Conservation (phyloP, 2,113 vertebrate genomes). For the Daboia siamensis region DNA sequence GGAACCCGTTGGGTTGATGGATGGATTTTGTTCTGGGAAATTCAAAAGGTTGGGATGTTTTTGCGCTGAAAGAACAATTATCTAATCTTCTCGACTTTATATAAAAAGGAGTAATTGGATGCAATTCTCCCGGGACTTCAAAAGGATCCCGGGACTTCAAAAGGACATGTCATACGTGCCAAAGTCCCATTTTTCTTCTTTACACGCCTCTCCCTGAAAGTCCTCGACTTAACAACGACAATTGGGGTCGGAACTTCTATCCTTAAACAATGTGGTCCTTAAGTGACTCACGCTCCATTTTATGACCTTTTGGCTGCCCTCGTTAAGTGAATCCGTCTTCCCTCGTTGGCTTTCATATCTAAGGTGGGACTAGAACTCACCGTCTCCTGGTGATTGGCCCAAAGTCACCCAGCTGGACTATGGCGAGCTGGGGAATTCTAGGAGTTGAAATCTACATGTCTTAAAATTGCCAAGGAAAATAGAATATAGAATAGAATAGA, state of each 20-base stretch:
- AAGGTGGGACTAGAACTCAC: too few relatives aligned
- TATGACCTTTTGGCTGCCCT: too few relatives aligned
- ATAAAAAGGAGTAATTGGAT: not conserved
- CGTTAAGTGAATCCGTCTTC: too few relatives aligned
- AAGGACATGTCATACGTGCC: not conserved
- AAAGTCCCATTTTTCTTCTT: not conserved
- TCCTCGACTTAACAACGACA: not conserved
- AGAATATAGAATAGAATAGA: too few relatives aligned
- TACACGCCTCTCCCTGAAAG: not conserved
- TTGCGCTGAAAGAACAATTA: not conserved
- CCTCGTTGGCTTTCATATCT: too few relatives aligned
- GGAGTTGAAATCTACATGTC: too few relatives aligned
- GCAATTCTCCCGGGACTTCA: not conserved
- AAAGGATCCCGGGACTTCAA: not conserved
- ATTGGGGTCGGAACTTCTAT: not conserved
- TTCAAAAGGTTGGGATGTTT: not conserved
- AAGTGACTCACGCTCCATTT: not conserved
- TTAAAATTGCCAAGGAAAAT: too few relatives aligned
- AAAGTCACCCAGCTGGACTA: too few relatives aligned
- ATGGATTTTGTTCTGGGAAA: not conserved
- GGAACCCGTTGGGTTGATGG: not conserved
- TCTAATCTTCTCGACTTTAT: not conserved
- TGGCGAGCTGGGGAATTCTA: too few relatives aligned
- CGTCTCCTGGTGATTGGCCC: too few relatives aligned
- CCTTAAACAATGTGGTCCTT: not conserved